Evolutionary conservation across 2,797 vertebrate species (phyloP).

Genomic region (Masticophis lateralis): DNA sequence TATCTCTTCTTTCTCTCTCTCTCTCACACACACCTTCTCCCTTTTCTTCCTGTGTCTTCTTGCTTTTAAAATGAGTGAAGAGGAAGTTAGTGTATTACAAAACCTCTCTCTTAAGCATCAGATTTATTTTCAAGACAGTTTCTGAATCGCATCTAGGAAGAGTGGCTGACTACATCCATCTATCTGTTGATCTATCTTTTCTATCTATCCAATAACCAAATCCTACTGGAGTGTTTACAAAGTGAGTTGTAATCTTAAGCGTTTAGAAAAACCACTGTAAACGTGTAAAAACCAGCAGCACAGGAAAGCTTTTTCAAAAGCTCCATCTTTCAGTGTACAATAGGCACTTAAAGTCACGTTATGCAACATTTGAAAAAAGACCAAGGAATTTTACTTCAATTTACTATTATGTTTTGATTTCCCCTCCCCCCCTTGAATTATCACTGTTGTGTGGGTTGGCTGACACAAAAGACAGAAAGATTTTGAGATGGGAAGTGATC

Average conservation of each 20-base stretch:
- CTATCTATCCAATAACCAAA: neutral
- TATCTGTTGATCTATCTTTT: neutral
- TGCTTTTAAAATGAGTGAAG: neutral
- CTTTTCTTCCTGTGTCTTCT: neutral
- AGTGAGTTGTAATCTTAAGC: neutral
- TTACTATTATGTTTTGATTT: neutral
- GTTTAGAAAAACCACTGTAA: neutral
- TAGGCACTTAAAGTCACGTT: neutral
- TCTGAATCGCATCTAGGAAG: neutral
- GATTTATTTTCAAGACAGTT: neutral
- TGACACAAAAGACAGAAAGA: neutral
- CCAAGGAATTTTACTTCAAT: neutral
- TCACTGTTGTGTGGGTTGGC: neutral
- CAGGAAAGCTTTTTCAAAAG: neutral
- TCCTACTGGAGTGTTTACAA: neutral
- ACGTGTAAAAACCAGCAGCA: neutral
- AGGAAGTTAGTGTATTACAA: neutral
- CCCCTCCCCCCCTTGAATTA: neutral
- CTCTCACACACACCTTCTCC: neutral
- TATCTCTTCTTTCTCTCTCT: neutral
- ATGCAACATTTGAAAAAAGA: neutral
- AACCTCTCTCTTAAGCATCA: neutral
- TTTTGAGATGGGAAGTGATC: neutral
- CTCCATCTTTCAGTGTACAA: neutral
- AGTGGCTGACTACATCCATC: neutral